These are phyloP conservation scores for Drosophila crucigera DNA, from an alignment of 2,888 invertebrate genomes.

Conservation along the genomic window DNA sequence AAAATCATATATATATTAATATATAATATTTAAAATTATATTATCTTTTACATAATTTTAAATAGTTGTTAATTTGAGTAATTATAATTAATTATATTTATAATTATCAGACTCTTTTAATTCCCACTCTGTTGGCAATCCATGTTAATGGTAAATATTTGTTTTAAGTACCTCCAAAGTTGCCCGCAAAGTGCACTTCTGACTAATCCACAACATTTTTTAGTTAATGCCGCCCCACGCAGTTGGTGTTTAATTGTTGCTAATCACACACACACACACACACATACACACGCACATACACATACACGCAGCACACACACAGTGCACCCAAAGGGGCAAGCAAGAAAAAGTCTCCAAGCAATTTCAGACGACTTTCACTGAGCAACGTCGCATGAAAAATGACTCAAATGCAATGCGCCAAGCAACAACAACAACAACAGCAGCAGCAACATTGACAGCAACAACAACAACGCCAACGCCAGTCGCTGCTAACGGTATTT, in stretches of 20 bases:
- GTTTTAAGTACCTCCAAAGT: background rate
- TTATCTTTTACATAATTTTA: background rate
- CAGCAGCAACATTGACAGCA: conserved; percentile 13
- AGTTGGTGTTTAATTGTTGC: conserved; percentile 54
- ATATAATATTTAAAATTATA: background rate
- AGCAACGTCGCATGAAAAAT: conserved; percentile 68
- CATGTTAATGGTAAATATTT: background rate
- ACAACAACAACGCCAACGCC: conserved; percentile 26
- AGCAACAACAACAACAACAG: conserved; percentile 20
- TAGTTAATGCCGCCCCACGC: conserved; percentile 32
- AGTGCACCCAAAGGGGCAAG: background rate
- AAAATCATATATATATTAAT: too few relatives aligned
- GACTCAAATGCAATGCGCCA: conserved; percentile 48
- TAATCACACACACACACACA: conserved; percentile 53
- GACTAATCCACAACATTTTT: conserved; percentile 26
- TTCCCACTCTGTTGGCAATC: background rate
- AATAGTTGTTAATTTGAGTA: background rate
- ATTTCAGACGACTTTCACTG: conserved; percentile 65
- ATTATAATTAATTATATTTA: background rate
- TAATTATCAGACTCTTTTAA: background rate
- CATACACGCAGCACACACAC: background rate
- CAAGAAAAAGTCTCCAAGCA: conserved; percentile 25
- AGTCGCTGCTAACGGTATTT: conserved; percentile 75
- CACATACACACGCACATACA: conserved; percentile 35
- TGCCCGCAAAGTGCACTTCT: conserved; percentile 2